A percentile compares a stretch with the other conserved stretches of the same genome.
phyloP scores from a whole-genome alignment of 2,888 invertebrate species.

The Copidosoma aretas region DNA sequence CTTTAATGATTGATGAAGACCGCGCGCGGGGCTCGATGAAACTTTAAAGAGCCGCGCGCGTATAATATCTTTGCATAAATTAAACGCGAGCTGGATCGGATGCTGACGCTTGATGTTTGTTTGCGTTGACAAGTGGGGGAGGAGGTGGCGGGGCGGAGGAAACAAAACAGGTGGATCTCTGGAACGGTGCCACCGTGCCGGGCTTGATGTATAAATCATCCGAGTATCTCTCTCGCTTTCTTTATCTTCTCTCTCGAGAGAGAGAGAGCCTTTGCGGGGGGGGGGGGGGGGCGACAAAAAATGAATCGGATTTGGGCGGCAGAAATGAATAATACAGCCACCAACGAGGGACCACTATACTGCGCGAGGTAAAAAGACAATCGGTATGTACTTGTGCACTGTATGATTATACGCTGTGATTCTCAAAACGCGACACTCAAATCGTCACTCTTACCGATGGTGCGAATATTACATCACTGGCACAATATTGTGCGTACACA shows the following conservation, averaged over 20 bases:
- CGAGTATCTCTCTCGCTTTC: background rate
- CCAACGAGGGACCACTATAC: background rate
- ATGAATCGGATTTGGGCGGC: conserved; percentile 15
- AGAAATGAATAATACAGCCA: conserved; percentile 18
- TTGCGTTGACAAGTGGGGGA: conserved; percentile 33
- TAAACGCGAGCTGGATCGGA: conserved; percentile 37
- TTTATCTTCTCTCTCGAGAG: conserved; percentile 8
- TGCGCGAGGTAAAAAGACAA: conserved; percentile 3
- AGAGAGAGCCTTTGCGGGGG: background rate
- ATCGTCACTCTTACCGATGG: too few relatives aligned
- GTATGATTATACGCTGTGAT: too few relatives aligned
- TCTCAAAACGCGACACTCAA: background rate
- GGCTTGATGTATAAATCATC: background rate
- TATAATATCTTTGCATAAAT: conserved; percentile 38
- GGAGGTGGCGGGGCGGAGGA: too few relatives aligned
- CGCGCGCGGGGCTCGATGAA: conserved; percentile 37
- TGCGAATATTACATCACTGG: too few relatives aligned
- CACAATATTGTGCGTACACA: too few relatives aligned
- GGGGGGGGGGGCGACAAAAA: conserved; percentile 13
- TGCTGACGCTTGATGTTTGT: conserved; percentile 40
- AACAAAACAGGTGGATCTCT: conserved; percentile 37
- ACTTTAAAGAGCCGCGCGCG: conserved; percentile 31
- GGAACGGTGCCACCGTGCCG: background rate
- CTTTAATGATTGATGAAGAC: conserved; percentile 42
- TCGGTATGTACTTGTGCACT: too few relatives aligned